Base-by-base conservation (phyloP, 2,888 invertebrate species). In the Coelogynopora nodosa region DNA sequence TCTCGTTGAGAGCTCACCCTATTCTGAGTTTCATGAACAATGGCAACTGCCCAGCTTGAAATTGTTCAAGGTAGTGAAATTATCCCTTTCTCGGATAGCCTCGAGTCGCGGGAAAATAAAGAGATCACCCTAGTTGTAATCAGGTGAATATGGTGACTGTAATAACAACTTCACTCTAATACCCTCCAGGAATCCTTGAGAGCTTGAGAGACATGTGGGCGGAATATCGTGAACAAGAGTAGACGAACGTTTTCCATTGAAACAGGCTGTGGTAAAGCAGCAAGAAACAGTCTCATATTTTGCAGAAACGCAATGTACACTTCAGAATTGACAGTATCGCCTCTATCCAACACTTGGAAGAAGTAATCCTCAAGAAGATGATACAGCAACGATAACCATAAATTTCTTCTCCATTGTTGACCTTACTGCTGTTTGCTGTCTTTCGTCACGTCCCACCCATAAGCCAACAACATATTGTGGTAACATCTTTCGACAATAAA, bases 121-220 rank as follows among this genome's bases (percentile, higher is more conserved):
- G 30, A 5, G n/a, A 82, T 82, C 31, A 31, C 82, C 10, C 82
- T 27, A 82, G 29, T 82, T 82, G 82, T 18, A 82, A 82, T 82
- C 82, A 82, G 82, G 74, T 74, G 74, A 74, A 74, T 82, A 82
- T 30, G 82, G 82, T 82, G 31, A 29, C 31, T 82, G 82, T 29
- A 82, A 82, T 82, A 82, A 82, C 82, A 82, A 82, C 29, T 29
- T 82, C 82, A 82, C 82, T 74, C 74, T 74, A 23, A 74, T 74
- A 74, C 74, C 74, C 74, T 10, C 74, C 74, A 74, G 74, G 74
- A 74, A 74, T 74, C 74, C 74, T 74, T 74, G 74, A 26, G 2
- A 74, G 74, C 74, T 74, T 74, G 74, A 74, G 18, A 74, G 74
- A 74, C 74, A 74, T 74, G 74, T 74, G 74, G 27, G 18, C 74